These are phyloP conservation scores for Trilocha varians DNA, from an alignment of 2,888 invertebrate genomes.

Conservation along the genomic window DNA sequence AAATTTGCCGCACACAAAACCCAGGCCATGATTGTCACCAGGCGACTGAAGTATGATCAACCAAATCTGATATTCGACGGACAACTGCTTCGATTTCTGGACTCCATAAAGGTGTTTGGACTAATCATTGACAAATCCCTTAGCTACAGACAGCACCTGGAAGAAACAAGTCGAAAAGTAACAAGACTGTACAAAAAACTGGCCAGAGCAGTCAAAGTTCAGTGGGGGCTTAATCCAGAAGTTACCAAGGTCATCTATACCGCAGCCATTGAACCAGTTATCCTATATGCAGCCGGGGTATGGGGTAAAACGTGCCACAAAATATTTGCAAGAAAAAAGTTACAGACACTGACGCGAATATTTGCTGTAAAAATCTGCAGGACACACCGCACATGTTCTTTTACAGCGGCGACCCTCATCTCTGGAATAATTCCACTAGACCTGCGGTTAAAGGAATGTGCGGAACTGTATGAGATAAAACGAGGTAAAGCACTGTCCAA, in stretches of 20 bases:
- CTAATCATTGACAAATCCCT: not conserved
- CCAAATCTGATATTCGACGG: not conserved
- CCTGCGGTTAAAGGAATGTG: not conserved
- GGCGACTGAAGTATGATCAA: not conserved
- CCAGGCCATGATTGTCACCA: not conserved
- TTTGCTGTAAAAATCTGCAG: not conserved
- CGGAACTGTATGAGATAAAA: not conserved
- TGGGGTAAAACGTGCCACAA: not conserved
- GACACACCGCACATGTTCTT: not conserved
- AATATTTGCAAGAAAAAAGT: not conserved
- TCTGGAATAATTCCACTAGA: too few relatives aligned
- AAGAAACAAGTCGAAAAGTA: too few relatives aligned
- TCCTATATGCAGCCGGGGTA: not conserved
- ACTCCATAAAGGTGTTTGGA: not conserved
- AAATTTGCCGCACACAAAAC: not conserved
- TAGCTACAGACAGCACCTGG: too few relatives aligned
- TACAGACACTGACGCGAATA: not conserved
- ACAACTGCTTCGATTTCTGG: too few relatives aligned
- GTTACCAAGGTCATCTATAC: not conserved
- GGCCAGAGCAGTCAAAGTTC: not conserved
- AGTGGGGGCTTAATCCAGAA: conserved; percentile 4
- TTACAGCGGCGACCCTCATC: not conserved
- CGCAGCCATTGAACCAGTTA: not conserved
- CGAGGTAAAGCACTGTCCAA: too few relatives aligned
- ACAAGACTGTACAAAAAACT: not conserved